Base-by-base conservation (phyloP, 2,888 invertebrate species). In the Neoitamus cyanurus region DNA sequence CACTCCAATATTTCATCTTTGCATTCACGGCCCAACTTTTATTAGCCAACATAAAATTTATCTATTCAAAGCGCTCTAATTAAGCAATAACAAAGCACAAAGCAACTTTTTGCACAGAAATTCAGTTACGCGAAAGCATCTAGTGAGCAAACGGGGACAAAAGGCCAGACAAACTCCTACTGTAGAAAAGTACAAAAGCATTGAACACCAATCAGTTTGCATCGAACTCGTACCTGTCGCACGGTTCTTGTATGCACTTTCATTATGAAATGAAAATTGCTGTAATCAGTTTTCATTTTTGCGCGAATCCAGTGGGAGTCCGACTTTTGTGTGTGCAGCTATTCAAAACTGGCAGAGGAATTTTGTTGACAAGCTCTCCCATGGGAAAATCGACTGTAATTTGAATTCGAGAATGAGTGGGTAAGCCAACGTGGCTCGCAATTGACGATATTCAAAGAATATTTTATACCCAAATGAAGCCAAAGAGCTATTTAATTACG, bases 261-360 rank as follows among this genome's bases (percentile, higher is more conserved):
- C 13, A 70, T 70, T 70, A 31, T 30, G 11, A 70, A 70, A 70
- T 70, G 70, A 70, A 30, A 30, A 70, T 70, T 31, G 30, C 70
- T 7, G 70, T 70, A 70, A 70, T 70, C 70, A 70, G 31, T 70
- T 70, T 70, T 30, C 31, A 70, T 31, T 70, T 70, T 70, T 70
- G 70, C 70, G 7, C 25, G 28, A 6, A 30, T 70, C 31, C 15
- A n/a, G 70, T 30, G 30, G 70, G 15, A 70, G 31, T 70, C 70
- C 13, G 31, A 30, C 70, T 70, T 70, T 69, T 28, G 13, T 28
- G 13, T 13, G 13, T 3, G 13, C 13, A 28, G 5, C 69, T 13
- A 69, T 69, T 70, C 31, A 31, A 70, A 70, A 31, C 11, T 70
- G 70, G 15, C 31, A 31, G 70, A 70, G 30, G 30, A 9, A 70